phyloP scores from a whole-genome alignment of 2,888 invertebrate species.

The Leptinotarsa juncta region DNA sequence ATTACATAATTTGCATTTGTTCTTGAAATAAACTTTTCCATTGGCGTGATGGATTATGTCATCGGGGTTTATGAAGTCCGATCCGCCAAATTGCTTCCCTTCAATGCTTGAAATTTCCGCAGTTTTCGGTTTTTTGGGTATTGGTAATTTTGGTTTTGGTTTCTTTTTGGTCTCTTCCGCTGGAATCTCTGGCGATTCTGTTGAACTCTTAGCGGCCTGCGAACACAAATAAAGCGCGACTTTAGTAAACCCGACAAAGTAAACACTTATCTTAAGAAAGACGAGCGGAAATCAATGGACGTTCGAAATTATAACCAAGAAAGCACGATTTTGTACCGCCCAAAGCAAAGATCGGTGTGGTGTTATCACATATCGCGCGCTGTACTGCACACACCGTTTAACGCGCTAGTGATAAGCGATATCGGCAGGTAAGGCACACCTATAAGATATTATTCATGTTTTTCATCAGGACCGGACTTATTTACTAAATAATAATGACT shows the following conservation, averaged over 20 bases:
- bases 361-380: conserved; percentile 39
- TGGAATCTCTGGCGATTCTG: conserved; percentile 35
- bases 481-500: not conserved
- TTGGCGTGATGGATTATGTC: conserved; percentile 65
- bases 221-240: conserved; percentile 56
- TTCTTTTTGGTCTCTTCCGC: conserved; percentile 45
- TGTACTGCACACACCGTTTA: conserved; percentile 39
- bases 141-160: conserved; percentile 39
- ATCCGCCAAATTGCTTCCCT: conserved; percentile 59
- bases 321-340: conserved; percentile 49
- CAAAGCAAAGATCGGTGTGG: conserved; percentile 56
- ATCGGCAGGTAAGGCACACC: conserved; percentile 54
- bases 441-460: conserved; percentile 39
- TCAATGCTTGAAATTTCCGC: conserved; percentile 39
- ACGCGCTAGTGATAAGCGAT: conserved; percentile 43
- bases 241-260: conserved; percentile 34
- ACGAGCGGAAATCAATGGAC: conserved; percentile 22
- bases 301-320: conserved; percentile 25
- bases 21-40: conserved; percentile 65
- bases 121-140: conserved; percentile 42
- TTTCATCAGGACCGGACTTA: conserved; percentile 30
- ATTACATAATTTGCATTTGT: conserved; percentile 69
- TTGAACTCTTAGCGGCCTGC: conserved; percentile 55
- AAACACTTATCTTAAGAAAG: conserved; percentile 27
- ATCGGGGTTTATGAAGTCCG: conserved; percentile 68